Conservation (phyloP, 2,113 vertebrate species). For the Sminthopsis crassicaudata region DNA sequence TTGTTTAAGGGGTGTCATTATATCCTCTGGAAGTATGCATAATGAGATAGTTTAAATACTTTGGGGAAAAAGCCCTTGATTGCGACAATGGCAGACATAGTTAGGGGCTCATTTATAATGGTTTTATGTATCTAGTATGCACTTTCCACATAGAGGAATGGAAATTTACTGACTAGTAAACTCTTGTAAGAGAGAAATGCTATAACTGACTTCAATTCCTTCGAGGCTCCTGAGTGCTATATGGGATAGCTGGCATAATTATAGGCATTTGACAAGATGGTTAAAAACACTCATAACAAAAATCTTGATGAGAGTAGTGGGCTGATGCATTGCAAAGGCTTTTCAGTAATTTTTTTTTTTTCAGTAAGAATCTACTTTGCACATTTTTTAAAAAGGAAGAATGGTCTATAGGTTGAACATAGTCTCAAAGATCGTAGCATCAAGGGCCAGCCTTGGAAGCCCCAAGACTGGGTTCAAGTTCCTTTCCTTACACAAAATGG, state of each 20-base stretch:
- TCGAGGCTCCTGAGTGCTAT: slow-evolving; percentile 40
- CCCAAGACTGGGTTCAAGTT: neutral
- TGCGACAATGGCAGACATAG: slow-evolving; percentile 57
- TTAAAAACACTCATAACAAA: slow-evolving; percentile 72
- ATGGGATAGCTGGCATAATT: slow-evolving; percentile 68
- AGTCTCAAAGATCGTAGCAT: slow-evolving; percentile 41
- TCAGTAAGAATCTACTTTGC: neutral
- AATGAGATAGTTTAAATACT: slow-evolving; percentile 76
- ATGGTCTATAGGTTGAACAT: slow-evolving; percentile 52
- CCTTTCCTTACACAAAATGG: neutral
- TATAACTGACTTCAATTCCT: slow-evolving; percentile 57
- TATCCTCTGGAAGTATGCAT: slow-evolving; percentile 64
- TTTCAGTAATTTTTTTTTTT: slow-evolving; percentile 10
- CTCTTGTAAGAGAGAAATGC: slow-evolving; percentile 45
- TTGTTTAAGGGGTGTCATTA: slow-evolving; percentile 58
- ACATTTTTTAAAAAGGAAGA: slow-evolving; percentile 44
- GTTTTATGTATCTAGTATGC: slow-evolving; percentile 61
- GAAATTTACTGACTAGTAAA: slow-evolving; percentile 72
- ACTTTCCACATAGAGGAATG: slow-evolving; percentile 62
- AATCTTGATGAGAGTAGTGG: slow-evolving; percentile 63
- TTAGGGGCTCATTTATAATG: slow-evolving; percentile 62
- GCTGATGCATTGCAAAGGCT: slow-evolving; percentile 21
- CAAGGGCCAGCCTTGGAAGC: neutral
- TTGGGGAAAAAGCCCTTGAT: slow-evolving; percentile 80
- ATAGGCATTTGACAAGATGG: slow-evolving; percentile 72